Evolutionary conservation across 2,113 vertebrate genomes (phyloP).

Genomic region (Todiramphus chloris): DNA sequence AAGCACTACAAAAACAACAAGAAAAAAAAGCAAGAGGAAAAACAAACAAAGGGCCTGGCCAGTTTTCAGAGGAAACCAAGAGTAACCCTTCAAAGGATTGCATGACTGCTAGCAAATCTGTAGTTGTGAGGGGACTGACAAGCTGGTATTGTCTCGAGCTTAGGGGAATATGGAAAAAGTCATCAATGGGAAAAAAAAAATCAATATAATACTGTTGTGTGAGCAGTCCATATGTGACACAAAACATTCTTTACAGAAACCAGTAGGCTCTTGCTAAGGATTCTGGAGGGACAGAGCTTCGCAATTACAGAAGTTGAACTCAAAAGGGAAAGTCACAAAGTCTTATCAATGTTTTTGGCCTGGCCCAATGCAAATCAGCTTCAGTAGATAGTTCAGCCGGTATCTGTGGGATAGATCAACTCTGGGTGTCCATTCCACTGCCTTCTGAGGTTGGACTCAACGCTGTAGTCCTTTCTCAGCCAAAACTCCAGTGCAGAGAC

Average conservation of each 20-base stretch:
- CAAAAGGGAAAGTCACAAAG: not conserved
- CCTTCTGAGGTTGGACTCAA: not conserved
- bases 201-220: not conserved
- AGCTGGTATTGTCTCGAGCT: not conserved
- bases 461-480: not conserved
- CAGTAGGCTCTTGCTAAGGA: not conserved
- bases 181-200: too few relatives aligned
- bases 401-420: not conserved
- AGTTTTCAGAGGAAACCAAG: conserved; percentile 29
- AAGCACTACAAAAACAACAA: not conserved
- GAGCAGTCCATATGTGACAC: not conserved
- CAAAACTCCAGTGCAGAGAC: not conserved
- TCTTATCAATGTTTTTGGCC: not conserved
- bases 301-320: not conserved
- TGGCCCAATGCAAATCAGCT: not conserved
- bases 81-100: conserved; percentile 11
- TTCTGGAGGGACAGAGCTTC: not conserved
- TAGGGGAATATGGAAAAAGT: not conserved
- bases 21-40: not conserved
- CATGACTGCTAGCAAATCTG: not conserved
- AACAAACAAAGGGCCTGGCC: conserved; percentile 35
- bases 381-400: not conserved
- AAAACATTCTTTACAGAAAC: not conserved
- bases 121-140: not conserved
- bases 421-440: not conserved